Evolutionary conservation across 2,113 vertebrate genomes (phyloP).

Genomic region (Microtus montanus): DNA sequence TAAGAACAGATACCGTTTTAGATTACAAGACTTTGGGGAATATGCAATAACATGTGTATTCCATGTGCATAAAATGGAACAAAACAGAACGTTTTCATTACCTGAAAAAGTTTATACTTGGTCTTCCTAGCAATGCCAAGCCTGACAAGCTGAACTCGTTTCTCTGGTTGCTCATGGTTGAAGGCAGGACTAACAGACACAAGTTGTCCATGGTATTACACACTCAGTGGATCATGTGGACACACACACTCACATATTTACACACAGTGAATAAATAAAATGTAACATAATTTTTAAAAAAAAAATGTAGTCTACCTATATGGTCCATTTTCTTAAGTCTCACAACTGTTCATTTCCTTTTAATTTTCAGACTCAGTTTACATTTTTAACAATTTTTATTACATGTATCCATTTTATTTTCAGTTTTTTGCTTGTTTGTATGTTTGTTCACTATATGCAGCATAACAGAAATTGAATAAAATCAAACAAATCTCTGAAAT

Average conservation of each 20-base stretch:
- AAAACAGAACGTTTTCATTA: neutral
- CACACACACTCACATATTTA: too few species aligned
- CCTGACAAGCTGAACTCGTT: fast-evolving
- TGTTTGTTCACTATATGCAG: neutral
- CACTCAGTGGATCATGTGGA: neutral
- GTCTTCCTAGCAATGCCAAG: neutral
- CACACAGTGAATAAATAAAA: neutral
- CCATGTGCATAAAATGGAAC: neutral
- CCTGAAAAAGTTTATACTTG: neutral
- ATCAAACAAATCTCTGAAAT: neutral
- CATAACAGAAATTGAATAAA: neutral
- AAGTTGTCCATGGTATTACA: neutral
- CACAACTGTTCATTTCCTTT: neutral
- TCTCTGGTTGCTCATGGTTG: too few species aligned
- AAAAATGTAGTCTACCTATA: neutral
- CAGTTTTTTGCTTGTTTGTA: neutral
- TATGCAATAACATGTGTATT: neutral
- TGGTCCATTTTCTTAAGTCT: neutral
- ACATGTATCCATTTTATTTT: neutral
- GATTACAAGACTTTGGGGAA: neutral
- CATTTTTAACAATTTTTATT: neutral
- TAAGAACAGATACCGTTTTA: fast-evolving
- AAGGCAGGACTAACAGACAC: neutral
- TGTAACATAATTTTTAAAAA: too few species aligned
- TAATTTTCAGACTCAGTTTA: neutral